Conservation (phyloP, 2,113 vertebrate species). For the Acanthisitta chloris region DNA sequence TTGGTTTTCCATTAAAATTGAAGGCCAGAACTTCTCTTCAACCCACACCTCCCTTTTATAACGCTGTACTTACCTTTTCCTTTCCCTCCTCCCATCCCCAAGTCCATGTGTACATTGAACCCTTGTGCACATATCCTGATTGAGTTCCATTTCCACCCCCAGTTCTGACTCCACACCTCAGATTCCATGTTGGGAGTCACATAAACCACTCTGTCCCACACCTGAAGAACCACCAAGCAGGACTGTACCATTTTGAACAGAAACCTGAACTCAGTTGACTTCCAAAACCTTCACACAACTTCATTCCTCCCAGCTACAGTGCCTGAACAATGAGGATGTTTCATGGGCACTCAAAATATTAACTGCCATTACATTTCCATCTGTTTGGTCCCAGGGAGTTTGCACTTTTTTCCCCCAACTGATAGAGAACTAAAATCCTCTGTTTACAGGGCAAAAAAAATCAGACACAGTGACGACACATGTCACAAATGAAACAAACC, state of each 20-base stretch:
- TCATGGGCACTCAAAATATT: neutral
- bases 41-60: neutral
- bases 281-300: neutral
- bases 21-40: neutral
- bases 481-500: neutral
- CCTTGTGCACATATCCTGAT: neutral
- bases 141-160: neutral
- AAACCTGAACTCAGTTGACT: neutral
- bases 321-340: neutral
- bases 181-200: neutral
- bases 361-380: neutral
- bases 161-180: neutral
- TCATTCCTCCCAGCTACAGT: neutral
- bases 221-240: neutral
- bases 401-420: neutral
- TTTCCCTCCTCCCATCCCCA: neutral
- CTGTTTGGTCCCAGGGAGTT: neutral
- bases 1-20: neutral
- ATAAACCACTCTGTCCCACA: neutral
- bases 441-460: neutral
- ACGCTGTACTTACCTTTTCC: neutral
- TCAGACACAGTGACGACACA: neutral
- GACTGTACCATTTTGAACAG: neutral
- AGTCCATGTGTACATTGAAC: neutral
- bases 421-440: neutral